Conservation (phyloP, 2,113 vertebrate genomes). For the Sapajus apella region DNA sequence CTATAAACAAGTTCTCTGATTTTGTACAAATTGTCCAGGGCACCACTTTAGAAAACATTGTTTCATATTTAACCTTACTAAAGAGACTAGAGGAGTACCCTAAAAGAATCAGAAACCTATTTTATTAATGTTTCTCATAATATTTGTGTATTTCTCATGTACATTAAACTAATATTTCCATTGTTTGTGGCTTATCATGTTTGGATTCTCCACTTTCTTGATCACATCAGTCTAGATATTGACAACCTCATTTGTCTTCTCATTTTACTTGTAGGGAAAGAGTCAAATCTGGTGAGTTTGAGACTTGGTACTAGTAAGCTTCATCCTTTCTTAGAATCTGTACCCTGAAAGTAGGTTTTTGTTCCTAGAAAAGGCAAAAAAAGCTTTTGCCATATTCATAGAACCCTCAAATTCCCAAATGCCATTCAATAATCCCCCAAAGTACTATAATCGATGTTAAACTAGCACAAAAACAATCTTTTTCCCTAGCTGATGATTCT, state of each 20-base stretch:
- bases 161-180: background rate
- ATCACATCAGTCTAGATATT: background rate
- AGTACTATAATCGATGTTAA: conserved; percentile 52
- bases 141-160: background rate
- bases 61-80: background rate
- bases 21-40: background rate
- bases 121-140: background rate
- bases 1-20: background rate
- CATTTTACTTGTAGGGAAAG: background rate
- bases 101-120: background rate
- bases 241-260: background rate
- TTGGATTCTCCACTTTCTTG: background rate
- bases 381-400: background rate
- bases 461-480: conserved; percentile 59
- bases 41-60: background rate
- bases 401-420: conserved; percentile 52
- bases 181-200: background rate
- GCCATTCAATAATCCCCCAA: conserved; percentile 19
- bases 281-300: background rate
- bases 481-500: conserved; percentile 58
- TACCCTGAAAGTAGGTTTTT: background rate
- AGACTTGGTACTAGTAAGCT: background rate
- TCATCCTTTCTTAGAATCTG: background rate
- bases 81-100: background rate
- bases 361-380: background rate